Evolutionary conservation across 2,113 vertebrate species (phyloP).

Genomic region (Butastur rufipennis): DNA sequence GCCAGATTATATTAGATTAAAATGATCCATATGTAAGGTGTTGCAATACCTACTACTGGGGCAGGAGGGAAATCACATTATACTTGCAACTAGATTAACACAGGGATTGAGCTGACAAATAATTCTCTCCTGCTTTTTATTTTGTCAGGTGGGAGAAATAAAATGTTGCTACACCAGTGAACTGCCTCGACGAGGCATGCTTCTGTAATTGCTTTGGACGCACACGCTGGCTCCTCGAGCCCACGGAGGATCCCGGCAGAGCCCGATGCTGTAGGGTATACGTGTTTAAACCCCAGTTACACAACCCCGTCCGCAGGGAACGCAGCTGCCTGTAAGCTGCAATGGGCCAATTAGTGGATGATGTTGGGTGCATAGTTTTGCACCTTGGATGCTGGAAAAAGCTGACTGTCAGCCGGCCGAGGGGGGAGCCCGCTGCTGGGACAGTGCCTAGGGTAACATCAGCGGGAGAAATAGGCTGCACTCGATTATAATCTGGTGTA

Average conservation of each 20-base stretch:
- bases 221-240: background rate
- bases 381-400: background rate
- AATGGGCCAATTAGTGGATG: rapidly evolving
- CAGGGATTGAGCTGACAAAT: slow-evolving; percentile 47
- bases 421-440: background rate
- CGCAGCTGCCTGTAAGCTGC: background rate
- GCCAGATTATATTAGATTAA: slow-evolving; percentile 68
- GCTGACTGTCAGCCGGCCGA: background rate
- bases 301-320: background rate
- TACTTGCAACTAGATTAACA: slow-evolving; percentile 64
- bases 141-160: slow-evolving; percentile 26
- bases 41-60: slow-evolving; percentile 41
- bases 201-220: background rate
- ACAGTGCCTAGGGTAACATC: background rate
- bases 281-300: background rate
- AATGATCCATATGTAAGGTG: slow-evolving; percentile 67
- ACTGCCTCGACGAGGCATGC: background rate
- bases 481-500: rapidly evolving
- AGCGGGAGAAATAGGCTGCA: background rate
- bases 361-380: background rate
- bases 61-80: slow-evolving; percentile 63
- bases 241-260: background rate
- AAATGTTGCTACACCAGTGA: background rate
- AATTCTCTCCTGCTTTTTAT: slow-evolving; percentile 51
- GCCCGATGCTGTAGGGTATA: background rate